A percentile compares a stretch with the other conserved stretches of the same genome.
phyloP scores from a whole-genome alignment of 2,888 invertebrate genomes.

The Steinernema scapterisci region DNA sequence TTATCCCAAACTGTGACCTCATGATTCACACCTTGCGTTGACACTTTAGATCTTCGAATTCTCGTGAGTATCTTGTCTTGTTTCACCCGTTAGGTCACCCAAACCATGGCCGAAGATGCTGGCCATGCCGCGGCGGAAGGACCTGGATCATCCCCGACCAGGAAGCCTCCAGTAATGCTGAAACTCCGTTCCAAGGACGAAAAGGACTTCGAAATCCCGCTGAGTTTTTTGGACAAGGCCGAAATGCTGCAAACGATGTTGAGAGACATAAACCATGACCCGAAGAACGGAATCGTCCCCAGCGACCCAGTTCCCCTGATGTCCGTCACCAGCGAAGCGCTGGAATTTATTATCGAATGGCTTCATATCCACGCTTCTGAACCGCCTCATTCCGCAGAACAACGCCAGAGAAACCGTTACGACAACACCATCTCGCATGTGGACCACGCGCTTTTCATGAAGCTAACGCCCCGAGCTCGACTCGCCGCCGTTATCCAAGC shows the following conservation, averaged over 20 bases:
- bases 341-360: neutral
- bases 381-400: neutral
- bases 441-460: neutral
- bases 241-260: neutral
- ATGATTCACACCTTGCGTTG: too few species aligned
- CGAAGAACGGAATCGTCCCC: neutral
- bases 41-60: too few species aligned
- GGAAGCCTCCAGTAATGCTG: too few species aligned
- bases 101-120: too few species aligned
- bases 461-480: neutral
- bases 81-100: too few species aligned
- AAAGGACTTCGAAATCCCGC: neutral
- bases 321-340: neutral
- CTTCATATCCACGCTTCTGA: neutral
- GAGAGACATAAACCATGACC: neutral
- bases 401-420: neutral
- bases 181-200: neutral
- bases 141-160: too few species aligned
- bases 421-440: neutral
- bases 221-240: neutral
- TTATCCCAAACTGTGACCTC: too few species aligned
- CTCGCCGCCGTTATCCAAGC: constrained; percentile 2
- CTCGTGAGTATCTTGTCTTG: too few species aligned
- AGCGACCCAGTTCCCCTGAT: neutral
- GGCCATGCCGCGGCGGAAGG: too few species aligned